phyloP scores from a whole-genome alignment of 2,113 vertebrate species.

The Pyrgilauda ruficollis region DNA sequence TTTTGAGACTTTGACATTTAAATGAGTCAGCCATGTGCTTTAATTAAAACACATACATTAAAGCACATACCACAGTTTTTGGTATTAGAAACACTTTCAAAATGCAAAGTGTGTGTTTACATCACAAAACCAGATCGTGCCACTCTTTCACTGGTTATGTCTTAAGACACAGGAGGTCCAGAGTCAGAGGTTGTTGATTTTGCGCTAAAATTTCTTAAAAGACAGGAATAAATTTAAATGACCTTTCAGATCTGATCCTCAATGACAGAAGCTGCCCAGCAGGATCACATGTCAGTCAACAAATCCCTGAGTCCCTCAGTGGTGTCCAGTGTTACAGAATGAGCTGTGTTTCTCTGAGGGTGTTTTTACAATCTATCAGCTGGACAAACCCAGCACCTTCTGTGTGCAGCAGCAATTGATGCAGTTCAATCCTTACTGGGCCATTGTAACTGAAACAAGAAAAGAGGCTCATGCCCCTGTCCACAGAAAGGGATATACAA shows the following conservation, averaged over 20 bases:
- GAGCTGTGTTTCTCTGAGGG: neutral
- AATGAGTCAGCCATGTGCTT: neutral
- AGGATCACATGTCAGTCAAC: neutral
- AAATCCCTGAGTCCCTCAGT: accelerated
- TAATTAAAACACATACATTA: neutral
- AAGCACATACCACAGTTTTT: neutral
- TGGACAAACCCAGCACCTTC: neutral
- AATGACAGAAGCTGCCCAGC: neutral
- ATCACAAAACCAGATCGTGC: neutral
- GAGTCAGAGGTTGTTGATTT: neutral
- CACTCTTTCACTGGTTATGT: neutral
- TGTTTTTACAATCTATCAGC: neutral
- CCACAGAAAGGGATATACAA: neutral
- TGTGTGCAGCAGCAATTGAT: neutral
- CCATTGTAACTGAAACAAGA: neutral
- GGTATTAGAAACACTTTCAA: neutral
- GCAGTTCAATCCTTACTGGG: neutral
- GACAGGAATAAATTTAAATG: neutral
- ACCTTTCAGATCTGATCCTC: neutral
- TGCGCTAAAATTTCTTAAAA: neutral
- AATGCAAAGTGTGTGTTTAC: neutral
- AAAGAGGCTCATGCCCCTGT: neutral
- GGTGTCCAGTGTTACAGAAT: neutral
- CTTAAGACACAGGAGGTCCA: neutral
- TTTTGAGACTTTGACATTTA: neutral